Conservation (phyloP, 2,113 vertebrate genomes). For the Vulpes ferrilata region DNA sequence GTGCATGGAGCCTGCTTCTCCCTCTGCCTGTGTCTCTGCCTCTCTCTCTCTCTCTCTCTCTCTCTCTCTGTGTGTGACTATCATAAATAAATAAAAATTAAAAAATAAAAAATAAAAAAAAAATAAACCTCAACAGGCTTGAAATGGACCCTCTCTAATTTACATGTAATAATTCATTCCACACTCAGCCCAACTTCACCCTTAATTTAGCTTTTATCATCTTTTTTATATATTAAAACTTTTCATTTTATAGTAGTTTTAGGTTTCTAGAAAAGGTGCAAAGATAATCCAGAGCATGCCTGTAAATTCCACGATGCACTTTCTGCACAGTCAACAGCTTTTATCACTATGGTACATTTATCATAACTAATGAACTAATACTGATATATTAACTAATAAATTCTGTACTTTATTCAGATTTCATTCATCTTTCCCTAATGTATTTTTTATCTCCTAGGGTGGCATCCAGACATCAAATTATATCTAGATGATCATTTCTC, state of each 20-base stretch:
- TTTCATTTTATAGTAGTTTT: conserved; percentile 5
- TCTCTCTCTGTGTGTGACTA: no score
- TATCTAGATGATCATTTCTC: background rate
- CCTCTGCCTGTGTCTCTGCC: no score
- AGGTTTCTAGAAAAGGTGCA: background rate
- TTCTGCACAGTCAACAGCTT: background rate
- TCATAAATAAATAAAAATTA: no score
- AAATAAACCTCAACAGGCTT: background rate
- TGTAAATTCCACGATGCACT: background rate
- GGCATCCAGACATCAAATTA: background rate
- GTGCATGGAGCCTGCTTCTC: no score
- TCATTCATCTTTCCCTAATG: background rate
- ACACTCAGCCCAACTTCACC: background rate
- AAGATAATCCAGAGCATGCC: background rate
- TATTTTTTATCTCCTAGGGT: background rate
- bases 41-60: no score
- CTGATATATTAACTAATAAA: background rate
- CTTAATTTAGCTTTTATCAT: background rate
- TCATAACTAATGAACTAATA: conserved; percentile 1
- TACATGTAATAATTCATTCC: background rate
- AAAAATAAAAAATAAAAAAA: no score
- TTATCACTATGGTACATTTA: background rate
- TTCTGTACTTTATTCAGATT: background rate
- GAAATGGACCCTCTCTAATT: background rate
- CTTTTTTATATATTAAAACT: background rate